Evolutionary conservation across 2,113 vertebrate genomes (phyloP).

Genomic region (Scalopus aquaticus): DNA sequence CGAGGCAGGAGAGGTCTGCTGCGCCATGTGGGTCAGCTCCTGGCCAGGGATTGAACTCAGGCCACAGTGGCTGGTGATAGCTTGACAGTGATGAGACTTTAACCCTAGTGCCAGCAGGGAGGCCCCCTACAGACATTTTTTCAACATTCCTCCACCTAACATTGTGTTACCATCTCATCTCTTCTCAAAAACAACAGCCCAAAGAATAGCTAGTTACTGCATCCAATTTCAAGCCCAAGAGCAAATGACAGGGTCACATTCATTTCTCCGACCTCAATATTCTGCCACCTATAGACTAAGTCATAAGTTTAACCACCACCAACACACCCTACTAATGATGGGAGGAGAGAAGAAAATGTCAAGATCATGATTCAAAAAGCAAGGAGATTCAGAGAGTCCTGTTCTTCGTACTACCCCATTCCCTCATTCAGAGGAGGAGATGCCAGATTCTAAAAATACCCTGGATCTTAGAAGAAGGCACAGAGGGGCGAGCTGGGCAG

Average conservation of each 20-base stretch:
- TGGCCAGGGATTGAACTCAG: no score
- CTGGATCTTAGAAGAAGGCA: neutral
- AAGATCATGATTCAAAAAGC: neutral
- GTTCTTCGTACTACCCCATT: neutral
- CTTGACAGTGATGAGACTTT: no score
- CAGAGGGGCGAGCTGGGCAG: neutral
- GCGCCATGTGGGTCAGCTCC: no score
- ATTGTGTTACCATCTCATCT: neutral
- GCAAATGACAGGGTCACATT: neutral
- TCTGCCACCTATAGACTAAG: slow-evolving; percentile 49
- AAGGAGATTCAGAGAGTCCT: neutral
- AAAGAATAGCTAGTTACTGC: neutral
- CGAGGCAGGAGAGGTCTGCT: no score
- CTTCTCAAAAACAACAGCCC: neutral
- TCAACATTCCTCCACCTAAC: neutral
- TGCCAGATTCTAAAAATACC: neutral
- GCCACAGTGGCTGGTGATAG: no score
- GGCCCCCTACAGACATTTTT: neutral
- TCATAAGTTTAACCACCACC: slow-evolving; percentile 52
- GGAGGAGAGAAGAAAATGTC: neutral
- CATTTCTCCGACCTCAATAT: neutral
- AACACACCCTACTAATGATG: slow-evolving; percentile 34
- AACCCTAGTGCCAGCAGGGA: no score
- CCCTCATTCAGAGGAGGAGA: neutral
- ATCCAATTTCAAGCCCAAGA: slow-evolving; percentile 15